Evolutionary conservation across 2,888 invertebrate genomes (phyloP), one percentile per base, ranked within the genome.

Genomic region (Meta bourneti): DNA sequence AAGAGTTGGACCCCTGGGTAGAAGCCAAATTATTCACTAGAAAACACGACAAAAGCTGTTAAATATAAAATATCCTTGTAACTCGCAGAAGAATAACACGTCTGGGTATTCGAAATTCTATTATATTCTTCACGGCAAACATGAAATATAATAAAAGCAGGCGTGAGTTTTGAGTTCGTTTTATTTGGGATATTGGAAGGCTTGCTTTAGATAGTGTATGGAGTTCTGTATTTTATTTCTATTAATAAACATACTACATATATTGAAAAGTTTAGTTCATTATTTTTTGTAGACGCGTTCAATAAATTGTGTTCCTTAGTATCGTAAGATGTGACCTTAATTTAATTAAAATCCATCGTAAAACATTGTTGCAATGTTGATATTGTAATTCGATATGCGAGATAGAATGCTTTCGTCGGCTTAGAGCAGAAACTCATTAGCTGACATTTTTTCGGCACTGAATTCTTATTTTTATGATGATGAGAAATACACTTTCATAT

Each of bases 41-140:
- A 77, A 77, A 82, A 78, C 48, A 11, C 34, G 70, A 16, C 48
- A 82, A 82, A 82, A 72, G 82, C 82, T 71, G 49, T 78, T 52
- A 78, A 78, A 78, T 78, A 20, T 61, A 78, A 78, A 78, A 78
- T 78, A 20, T 52, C 19, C 72, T 9, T 78, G n/a, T 78, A 52
- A 61, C 61, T 61, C 61, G 16, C 11, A 61, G 61, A 61, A 16
- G 61, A 61, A 61, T 61, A 61, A 61, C 61, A 61, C 61, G 61
- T 61, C 61, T 5, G 61, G 61, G 61, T 61, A 61, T 61, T 61
- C 61, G 61, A 61, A 61, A 61, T 61, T 61, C 61, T 9, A 61
- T 61, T 61, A 61, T 16, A 61, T 61, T 61, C 61, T 61, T 61
- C 61, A 16, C 61, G 61, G 1, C 34, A 34, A 34, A 34, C 34